phyloP scores from a whole-genome alignment of 2,113 vertebrate species.

The Pyxicephalus adspersus region DNA sequence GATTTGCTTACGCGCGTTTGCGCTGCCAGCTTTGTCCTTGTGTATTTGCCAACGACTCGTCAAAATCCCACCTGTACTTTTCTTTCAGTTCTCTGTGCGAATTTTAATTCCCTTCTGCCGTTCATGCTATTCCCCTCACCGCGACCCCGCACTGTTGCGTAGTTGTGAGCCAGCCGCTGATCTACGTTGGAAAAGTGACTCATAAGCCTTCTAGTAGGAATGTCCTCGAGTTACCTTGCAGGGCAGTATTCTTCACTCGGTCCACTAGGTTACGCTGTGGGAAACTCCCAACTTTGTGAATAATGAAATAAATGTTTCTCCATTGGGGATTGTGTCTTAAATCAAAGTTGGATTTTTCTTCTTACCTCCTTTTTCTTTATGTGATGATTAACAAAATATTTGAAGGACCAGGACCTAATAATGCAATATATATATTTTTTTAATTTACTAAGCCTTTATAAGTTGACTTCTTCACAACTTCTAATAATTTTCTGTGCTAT shows the following conservation, averaged over 20 bases:
- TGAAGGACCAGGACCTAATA: no score
- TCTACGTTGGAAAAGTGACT: slow-evolving; percentile 41
- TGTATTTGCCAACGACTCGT: background rate
- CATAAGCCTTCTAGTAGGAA: slow-evolving; percentile 34
- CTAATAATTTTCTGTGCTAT: no score
- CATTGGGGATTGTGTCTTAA: background rate
- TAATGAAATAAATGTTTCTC: background rate
- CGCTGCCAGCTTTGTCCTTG: background rate
- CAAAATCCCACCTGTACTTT: background rate
- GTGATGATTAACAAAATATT: background rate
- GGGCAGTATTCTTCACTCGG: slow-evolving; percentile 45
- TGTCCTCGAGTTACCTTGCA: slow-evolving; percentile 55
- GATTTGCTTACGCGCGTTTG: background rate
- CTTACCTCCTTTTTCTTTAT: no score
- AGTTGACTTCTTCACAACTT: no score
- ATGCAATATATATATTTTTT: no score
- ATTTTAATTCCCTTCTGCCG: background rate
- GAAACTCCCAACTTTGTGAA: slow-evolving; percentile 22
- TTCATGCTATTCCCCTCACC: slow-evolving; percentile 13
- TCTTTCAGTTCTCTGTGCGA: slow-evolving; percentile 4
- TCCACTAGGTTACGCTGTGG: slow-evolving; percentile 55
- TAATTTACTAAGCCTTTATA: no score
- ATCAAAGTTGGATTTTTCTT: background rate
- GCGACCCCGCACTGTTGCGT: slow-evolving; percentile 26
- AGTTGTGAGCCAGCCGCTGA: slow-evolving; percentile 33